These are phyloP conservation scores for Trichomalopsis sarcophagae DNA, from an alignment of 1,140 invertebrate species.

Conservation along the genomic window DNA sequence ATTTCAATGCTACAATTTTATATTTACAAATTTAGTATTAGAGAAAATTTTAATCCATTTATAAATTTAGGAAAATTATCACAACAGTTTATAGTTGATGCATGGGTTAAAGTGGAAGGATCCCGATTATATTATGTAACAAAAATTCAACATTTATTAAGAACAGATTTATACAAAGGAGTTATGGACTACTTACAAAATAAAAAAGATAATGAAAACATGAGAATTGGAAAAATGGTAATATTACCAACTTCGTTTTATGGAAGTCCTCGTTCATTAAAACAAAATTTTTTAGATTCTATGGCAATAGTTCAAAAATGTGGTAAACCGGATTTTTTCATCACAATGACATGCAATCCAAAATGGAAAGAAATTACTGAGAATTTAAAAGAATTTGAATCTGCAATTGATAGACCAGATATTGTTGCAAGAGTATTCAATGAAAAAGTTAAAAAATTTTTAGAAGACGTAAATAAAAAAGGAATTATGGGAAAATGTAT, in stretches of 20 bases:
- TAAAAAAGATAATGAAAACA: conserved; percentile 8
- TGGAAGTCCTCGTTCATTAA: conserved; percentile 33
- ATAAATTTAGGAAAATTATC: conserved; percentile 3
- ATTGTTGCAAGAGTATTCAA: conserved; percentile 33
- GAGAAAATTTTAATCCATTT: conserved; percentile 10
- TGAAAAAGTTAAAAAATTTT: background rate
- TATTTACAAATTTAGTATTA: conserved; percentile 3
- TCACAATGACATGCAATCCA: conserved; percentile 47
- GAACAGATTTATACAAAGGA: conserved; percentile 41
- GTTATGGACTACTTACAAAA: conserved; percentile 49
- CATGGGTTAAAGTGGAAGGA: background rate
- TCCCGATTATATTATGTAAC: background rate
- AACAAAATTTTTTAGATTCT: conserved; percentile 47
- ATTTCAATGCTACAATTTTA: conserved; percentile 6
- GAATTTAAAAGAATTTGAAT: conserved; percentile 63
- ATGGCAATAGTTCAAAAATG: conserved; percentile 43
- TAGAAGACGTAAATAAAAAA: conserved; percentile 12
- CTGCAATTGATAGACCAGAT: conserved; percentile 62
- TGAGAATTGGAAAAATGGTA: conserved; percentile 37
- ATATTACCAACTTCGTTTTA: conserved; percentile 47
- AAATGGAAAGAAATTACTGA: conserved; percentile 56
- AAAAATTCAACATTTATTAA: conserved; percentile 42
- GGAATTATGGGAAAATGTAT: conserved; percentile 32
- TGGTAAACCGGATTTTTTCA: conserved; percentile 47
- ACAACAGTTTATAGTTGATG: conserved; percentile 5